Percentiles rank a stretch among this genome's conserved stretches.
Evolutionary conservation across 30 jellyfish, hydroid and myxozoan species (phyloP).

Genomic region (Haliclystus octoradiatus): DNA sequence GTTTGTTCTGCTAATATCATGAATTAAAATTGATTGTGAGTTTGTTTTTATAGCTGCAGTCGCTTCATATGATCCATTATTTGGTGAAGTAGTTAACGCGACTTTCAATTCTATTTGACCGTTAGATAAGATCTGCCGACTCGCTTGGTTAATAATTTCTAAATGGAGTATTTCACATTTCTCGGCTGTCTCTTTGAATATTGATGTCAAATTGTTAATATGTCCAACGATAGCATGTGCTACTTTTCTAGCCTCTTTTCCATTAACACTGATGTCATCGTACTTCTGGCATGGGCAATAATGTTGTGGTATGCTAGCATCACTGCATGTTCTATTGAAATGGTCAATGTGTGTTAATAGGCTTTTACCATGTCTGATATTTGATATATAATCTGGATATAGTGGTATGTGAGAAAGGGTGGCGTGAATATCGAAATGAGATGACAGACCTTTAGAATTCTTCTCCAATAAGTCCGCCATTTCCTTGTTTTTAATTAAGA

Average conservation of each 20-base stretch:
- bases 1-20: constrained; percentile 47
- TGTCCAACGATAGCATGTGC: constrained; percentile 37
- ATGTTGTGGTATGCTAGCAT: constrained; percentile 66
- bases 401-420: constrained; percentile 29
- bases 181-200: constrained; percentile 4
- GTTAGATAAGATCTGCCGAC: constrained; percentile 15
- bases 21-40: constrained; percentile 5
- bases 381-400: constrained; percentile 14
- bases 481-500: constrained; percentile 10
- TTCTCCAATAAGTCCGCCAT: constrained; percentile 15
- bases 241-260: constrained; percentile 1
- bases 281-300: constrained; percentile 72
- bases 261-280: not conserved
- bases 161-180: constrained; percentile 35
- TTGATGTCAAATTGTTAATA: constrained; percentile 20
- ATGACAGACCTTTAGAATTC: constrained; percentile 46
- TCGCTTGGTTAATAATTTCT: constrained; percentile 34
- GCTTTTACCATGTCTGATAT: constrained; percentile 39
- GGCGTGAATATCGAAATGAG: constrained; percentile 66
- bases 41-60: not conserved
- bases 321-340: constrained; percentile 39
- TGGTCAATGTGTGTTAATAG: constrained; percentile 22
- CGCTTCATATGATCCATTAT: constrained; percentile 53
- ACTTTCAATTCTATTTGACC: not conserved
- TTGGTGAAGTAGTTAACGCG: constrained; percentile 17